Base-by-base conservation (phyloP, 2,888 invertebrate species). In the Schizotus pectinicornis region DNA sequence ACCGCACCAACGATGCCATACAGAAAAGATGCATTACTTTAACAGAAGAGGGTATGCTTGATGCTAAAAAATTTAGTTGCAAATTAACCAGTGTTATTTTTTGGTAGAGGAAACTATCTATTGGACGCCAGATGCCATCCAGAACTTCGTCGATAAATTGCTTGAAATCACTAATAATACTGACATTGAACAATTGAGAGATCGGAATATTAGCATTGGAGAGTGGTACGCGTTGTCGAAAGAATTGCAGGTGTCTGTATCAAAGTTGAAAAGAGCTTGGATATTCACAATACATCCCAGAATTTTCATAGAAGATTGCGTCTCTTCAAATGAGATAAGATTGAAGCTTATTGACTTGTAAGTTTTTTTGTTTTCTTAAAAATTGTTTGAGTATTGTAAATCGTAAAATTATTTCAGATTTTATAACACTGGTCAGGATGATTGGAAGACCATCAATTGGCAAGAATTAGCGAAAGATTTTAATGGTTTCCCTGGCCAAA, bases 381-480 rank as follows among this genome's bases (percentile, higher is more conserved):
- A 9, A 8, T 22, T n/a, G 22, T 3, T 38, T 30, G 30, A 11
- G 9, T 37, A 9, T 8, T 35, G 8, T 45, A 35, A 7, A 34
- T 41, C 9, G 7, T 43, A 9, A 9, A 42, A 43, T 51, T 46
- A 46, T 60, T 69, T 22, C 42, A 71, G 71, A 41, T 53, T 71
- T 32, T 32, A 50, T 6, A 41, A 66, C n/a, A 63, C 56, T 5
- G 58, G 61, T 0, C 65, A 65, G 54, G 61, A 35, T 5, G 71
- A 73, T 43, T 71, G 67, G 65, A 61, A 56, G 37, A 33, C 49
- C 1, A 42, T 73, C 3, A 47, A 69, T 45, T 73, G 73, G 73
- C 56, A 61, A 9, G 47, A 63, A 32, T 61, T 69, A 22, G 61
- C 64, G 0, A 46, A 62, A 11, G 33, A 67, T n/a, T 70, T 65